phyloP scores from a whole-genome alignment of 2,888 invertebrate species.

The Cylindroiulus punctatus region DNA sequence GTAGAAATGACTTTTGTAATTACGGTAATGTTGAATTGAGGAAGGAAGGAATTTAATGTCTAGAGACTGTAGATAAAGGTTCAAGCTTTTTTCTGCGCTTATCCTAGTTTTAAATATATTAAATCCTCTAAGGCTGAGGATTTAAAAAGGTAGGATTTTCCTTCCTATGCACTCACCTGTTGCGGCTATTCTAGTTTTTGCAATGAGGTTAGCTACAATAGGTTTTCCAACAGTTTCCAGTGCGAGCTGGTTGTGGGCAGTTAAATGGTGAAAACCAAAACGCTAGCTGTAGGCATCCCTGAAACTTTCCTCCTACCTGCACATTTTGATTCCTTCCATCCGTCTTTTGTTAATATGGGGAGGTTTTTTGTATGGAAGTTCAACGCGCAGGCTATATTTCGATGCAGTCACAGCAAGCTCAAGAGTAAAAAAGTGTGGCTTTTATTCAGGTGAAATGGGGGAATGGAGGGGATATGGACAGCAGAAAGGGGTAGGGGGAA shows the following conservation, averaged over 20 bases:
- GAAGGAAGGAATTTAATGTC: too few species aligned
- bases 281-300: constrained; percentile 16
- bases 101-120: too few species aligned
- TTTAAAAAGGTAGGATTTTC: constrained; percentile 24
- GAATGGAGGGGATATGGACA: background rate
- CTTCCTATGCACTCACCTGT: constrained; percentile 26
- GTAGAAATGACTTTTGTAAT: too few species aligned
- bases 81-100: too few species aligned
- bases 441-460: background rate
- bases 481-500: constrained; percentile 1
- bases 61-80: too few species aligned
- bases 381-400: background rate
- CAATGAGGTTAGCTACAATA: constrained; percentile 36
- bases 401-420: background rate
- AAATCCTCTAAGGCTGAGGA: too few species aligned
- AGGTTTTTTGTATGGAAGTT: background rate
- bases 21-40: too few species aligned
- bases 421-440: background rate
- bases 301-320: background rate
- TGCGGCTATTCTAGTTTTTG: constrained; percentile 26
- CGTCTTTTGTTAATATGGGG: background rate
- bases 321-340: background rate
- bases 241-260: background rate
- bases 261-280: constrained; percentile 20
- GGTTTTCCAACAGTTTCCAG: constrained; percentile 17